Evolutionary conservation across 2,797 vertebrate species (phyloP).

Genomic region (Furcifer pardalis): DNA sequence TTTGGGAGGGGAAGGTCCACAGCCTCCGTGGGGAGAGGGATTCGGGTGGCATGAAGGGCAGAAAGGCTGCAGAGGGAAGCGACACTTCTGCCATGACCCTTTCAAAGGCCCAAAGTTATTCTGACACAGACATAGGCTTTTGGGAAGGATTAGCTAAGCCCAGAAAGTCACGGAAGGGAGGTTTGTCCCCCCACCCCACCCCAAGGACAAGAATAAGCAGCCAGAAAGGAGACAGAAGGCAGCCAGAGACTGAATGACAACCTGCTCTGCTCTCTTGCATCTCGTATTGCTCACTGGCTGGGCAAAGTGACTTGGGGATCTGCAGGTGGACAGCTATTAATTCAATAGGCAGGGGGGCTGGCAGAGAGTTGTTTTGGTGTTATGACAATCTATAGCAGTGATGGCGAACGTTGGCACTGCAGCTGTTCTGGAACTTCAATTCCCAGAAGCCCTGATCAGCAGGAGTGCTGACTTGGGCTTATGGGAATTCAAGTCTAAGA

Average conservation of each 20-base stretch:
- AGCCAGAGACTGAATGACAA: background rate
- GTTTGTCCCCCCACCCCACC: too few species aligned
- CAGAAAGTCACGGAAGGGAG: background rate
- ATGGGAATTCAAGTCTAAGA: too few species aligned
- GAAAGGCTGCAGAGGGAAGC: background rate
- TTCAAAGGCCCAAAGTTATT: too few species aligned
- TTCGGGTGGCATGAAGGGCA: background rate
- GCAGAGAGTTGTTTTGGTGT: too few species aligned
- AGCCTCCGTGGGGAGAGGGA: background rate
- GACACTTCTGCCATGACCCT: background rate
- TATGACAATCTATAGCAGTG: background rate
- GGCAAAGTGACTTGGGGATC: too few species aligned
- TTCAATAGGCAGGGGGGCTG: background rate
- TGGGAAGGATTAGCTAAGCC: background rate
- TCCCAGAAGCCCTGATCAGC: too few species aligned
- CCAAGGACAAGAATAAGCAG: background rate
- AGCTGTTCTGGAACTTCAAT: too few species aligned
- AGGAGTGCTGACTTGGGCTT: too few species aligned
- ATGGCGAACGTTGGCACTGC: too few species aligned
- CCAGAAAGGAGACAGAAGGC: background rate
- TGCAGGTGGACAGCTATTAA: background rate
- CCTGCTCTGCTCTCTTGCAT: background rate
- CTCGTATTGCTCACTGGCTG: background rate
- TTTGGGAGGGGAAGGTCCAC: background rate
- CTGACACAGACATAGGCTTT: background rate